Base-by-base conservation (phyloP, 2,797 vertebrate species). In the Gallinago solitaria region DNA sequence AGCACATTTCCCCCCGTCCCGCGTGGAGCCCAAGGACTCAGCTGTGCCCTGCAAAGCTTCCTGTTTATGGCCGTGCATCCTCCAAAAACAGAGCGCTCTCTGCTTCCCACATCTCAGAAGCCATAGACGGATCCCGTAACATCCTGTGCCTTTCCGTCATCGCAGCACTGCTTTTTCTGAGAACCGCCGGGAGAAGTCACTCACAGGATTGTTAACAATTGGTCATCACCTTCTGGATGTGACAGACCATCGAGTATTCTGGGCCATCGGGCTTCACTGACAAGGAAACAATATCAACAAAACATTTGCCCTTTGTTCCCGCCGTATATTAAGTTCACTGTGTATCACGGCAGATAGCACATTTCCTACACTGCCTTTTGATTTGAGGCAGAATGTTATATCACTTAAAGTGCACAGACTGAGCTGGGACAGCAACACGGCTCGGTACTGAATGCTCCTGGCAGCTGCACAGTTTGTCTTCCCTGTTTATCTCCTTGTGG, bases 101-200 rank as follows among this genome's bases (percentile, higher is more conserved):
- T 75, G 83, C 95, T 98, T 98, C 97, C 98, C 98, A 98, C 98
- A 97, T 95, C 96, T 91, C 97, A 84, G 95, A 93, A 93, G 95
- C 93, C 91, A 85, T 90, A 92, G 87, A 93, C 56, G 79, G 81
- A 92, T 88, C 95, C 82, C 1, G 69, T 91, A 93, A 98, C 97
- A 97, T 98, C 98, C 98, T 98, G 98, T 97, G 93, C 82, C 90
- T 94, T 98, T 96, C 96, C 95, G 96, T 96, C 95, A 51, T 91
- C 78, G 24, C 85, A 92, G 85, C 41, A 10, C 83, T 56, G 77
- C 87, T 78, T 94, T 93, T 97, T 94, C 97, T 98, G 64, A 96
- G 97, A 98, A 95, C 95, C 45, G 45, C 63, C 3, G 30, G 84
- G 90, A 97, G 96, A 98, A 97, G 94, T 87, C 65, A 90, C 94